Evolutionary conservation across 2,113 vertebrate genomes (phyloP).

Genomic region (Pelodiscus sinensis): DNA sequence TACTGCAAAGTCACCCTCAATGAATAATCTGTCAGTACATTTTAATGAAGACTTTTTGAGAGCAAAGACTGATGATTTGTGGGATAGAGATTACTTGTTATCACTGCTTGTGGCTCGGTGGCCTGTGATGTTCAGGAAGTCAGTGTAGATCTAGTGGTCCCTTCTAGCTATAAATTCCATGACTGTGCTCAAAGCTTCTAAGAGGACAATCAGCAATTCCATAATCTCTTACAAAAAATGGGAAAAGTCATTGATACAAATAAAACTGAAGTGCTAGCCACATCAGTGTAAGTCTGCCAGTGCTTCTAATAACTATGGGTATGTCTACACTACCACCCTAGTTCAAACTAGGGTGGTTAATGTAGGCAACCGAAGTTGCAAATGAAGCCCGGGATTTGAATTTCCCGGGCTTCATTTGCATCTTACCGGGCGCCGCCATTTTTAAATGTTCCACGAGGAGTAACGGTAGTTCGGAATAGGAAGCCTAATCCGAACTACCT

Average conservation of each 20-base stretch:
- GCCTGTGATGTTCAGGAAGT: background rate
- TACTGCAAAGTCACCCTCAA: background rate
- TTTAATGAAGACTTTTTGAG: background rate
- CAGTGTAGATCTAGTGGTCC: background rate
- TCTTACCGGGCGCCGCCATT: no score
- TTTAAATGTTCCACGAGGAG: no score
- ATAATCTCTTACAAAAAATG: background rate
- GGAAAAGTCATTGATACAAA: background rate
- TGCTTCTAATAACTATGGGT: background rate
- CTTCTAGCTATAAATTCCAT: background rate
- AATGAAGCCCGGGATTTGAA: no score
- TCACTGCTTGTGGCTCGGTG: background rate
- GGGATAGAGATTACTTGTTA: background rate
- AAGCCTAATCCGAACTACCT: no score
- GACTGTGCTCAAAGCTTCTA: background rate
- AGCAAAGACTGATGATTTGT: background rate
- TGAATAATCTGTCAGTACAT: background rate
- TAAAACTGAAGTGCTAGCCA: background rate
- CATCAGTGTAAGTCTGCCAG: background rate
- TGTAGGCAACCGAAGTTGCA: no score
- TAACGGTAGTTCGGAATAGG: no score
- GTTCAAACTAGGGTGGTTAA: no score
- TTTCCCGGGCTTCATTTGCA: no score
- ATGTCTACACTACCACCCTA: no score
- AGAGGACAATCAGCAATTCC: background rate